These are phyloP conservation scores for Myrmophylax atrothorax DNA, from an alignment of 2,113 vertebrate genomes.

Conservation along the genomic window DNA sequence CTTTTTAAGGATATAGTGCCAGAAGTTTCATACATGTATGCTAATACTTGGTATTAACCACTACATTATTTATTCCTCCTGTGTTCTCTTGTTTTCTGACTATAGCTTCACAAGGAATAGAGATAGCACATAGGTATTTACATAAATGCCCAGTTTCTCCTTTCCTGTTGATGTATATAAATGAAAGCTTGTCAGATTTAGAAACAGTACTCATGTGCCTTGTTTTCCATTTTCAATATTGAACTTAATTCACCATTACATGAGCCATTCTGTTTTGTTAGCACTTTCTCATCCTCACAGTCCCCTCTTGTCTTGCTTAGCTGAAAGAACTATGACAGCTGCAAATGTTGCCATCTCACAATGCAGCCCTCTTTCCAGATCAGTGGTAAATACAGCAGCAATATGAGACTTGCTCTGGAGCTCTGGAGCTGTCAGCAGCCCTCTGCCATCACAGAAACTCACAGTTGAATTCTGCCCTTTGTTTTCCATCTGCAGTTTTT, in stretches of 20 bases:
- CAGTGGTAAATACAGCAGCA: not conserved
- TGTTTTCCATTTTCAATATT: not conserved
- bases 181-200: not conserved
- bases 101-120: not conserved
- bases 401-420: not conserved
- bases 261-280: not conserved
- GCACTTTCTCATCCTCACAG: not conserved
- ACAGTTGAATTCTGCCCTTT: conserved; percentile 2
- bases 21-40: not conserved
- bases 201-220: fast-evolving
- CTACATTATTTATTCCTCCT: not conserved
- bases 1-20: not conserved
- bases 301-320: not conserved
- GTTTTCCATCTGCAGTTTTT: not conserved
- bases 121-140: not conserved
- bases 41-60: not conserved
- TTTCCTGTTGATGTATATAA: not conserved
- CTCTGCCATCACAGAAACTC: not conserved
- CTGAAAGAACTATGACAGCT: conserved; percentile 30
- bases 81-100: not conserved
- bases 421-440: not conserved
- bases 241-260: not conserved
- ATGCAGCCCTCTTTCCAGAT: not conserved
- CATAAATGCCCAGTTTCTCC: not conserved
- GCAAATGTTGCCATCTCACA: not conserved